Evolutionary conservation across 2,113 vertebrate genomes (phyloP).

Genomic region (Helogale parvula): DNA sequence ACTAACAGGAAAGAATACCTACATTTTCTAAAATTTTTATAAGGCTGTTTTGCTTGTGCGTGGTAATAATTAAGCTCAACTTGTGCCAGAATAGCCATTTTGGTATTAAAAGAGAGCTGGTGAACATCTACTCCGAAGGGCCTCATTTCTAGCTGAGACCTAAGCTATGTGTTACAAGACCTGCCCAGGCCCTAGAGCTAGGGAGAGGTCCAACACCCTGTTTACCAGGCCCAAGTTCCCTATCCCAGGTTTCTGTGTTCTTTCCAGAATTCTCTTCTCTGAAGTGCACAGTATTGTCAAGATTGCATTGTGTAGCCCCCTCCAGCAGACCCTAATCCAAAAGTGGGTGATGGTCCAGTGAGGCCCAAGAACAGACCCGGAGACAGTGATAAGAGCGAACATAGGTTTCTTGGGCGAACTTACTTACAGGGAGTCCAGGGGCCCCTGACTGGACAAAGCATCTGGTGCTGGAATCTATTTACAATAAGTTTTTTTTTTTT

Average conservation of each 20-base stretch:
- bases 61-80: background rate
- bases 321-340: background rate
- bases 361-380: background rate
- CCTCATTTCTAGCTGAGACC: background rate
- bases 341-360: background rate
- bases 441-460: background rate
- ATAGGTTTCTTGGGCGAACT: background rate
- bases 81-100: background rate
- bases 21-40: background rate
- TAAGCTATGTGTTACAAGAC: background rate
- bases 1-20: background rate
- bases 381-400: background rate
- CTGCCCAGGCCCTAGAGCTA: background rate
- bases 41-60: background rate
- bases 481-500: background rate
- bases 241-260: background rate
- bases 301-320: background rate
- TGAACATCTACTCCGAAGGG: background rate
- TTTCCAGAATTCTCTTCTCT: background rate
- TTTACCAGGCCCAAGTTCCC: background rate
- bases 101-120: background rate
- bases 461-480: background rate
- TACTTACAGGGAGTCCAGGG: background rate
- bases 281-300: background rate
- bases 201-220: background rate